Conservation (phyloP, 2,113 vertebrate genomes). For the Thamnaconus septentrionalis region DNA sequence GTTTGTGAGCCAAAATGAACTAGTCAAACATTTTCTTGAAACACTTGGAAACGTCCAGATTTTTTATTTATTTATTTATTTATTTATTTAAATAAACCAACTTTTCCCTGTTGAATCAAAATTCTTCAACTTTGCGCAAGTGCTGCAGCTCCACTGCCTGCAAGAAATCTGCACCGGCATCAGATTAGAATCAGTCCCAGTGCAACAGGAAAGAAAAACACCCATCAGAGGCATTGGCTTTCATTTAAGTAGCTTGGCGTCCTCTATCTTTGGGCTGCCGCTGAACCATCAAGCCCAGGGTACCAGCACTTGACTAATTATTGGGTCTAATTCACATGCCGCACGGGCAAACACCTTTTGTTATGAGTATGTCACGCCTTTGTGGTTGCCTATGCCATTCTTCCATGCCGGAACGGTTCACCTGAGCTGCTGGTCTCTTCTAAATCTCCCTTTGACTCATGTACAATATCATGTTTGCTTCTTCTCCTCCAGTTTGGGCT, state of each 20-base stretch:
- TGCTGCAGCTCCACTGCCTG: slow-evolving; percentile 10
- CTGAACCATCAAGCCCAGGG: slow-evolving; percentile 76
- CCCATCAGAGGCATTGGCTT: slow-evolving; percentile 64
- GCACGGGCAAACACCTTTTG: slow-evolving; percentile 59
- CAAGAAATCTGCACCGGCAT: slow-evolving; percentile 31
- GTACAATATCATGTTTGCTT: slow-evolving; percentile 40
- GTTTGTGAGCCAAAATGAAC: not conserved
- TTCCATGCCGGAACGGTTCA: slow-evolving; percentile 59
- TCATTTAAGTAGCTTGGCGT: slow-evolving; percentile 72
- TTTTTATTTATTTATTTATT: too few relatives aligned
- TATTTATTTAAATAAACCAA: too few relatives aligned
- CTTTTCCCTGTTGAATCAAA: too few relatives aligned
- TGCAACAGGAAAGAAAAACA: slow-evolving; percentile 55
- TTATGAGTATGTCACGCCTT: slow-evolving; percentile 60
- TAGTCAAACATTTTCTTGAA: too few relatives aligned
- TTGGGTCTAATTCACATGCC: slow-evolving; percentile 65
- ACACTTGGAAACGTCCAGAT: too few relatives aligned
- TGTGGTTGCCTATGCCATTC: slow-evolving; percentile 57
- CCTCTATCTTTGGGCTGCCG: slow-evolving; percentile 48
- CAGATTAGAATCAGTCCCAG: slow-evolving; percentile 57
- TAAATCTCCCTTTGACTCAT: slow-evolving; percentile 21
- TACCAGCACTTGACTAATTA: slow-evolving; percentile 77
- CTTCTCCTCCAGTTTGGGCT: slow-evolving; percentile 14
- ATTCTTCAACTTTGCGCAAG: too few relatives aligned
- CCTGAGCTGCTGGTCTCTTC: slow-evolving; percentile 47